phyloP scores from a whole-genome alignment of 2,797 vertebrate species.

The Micromesistius poutassou region DNA sequence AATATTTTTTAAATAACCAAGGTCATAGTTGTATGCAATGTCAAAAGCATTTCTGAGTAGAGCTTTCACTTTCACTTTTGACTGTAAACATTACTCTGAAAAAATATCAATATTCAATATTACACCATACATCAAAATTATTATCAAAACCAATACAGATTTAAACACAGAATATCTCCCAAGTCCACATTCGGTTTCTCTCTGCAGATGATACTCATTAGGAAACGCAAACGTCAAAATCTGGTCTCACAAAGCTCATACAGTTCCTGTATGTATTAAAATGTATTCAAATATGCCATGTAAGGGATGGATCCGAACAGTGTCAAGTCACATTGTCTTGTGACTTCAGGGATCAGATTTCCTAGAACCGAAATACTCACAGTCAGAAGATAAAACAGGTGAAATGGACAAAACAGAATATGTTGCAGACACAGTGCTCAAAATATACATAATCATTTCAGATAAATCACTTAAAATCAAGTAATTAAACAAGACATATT shows the following conservation, averaged over 20 bases:
- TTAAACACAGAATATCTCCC: neutral
- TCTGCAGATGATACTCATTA: neutral
- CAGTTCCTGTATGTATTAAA: neutral
- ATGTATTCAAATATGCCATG: neutral
- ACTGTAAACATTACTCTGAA: neutral
- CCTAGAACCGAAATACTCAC: neutral
- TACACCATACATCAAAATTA: neutral
- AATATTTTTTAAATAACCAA: neutral
- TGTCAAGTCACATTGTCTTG: neutral
- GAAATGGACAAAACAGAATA: neutral
- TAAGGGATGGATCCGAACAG: neutral
- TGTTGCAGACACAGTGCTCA: neutral
- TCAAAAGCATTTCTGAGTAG: neutral
- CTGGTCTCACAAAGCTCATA: neutral
- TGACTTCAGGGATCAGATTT: neutral
- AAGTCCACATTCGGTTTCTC: neutral
- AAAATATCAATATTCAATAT: neutral
- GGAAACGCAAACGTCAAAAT: neutral
- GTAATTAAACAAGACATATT: neutral
- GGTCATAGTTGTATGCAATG: neutral
- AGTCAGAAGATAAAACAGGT: neutral
- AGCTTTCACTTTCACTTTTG: neutral
- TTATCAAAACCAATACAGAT: neutral
- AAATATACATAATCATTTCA: neutral
- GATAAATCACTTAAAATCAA: neutral